Base-by-base conservation (phyloP, 2,888 invertebrate genomes). In the Bimastos eiseni region DNA sequence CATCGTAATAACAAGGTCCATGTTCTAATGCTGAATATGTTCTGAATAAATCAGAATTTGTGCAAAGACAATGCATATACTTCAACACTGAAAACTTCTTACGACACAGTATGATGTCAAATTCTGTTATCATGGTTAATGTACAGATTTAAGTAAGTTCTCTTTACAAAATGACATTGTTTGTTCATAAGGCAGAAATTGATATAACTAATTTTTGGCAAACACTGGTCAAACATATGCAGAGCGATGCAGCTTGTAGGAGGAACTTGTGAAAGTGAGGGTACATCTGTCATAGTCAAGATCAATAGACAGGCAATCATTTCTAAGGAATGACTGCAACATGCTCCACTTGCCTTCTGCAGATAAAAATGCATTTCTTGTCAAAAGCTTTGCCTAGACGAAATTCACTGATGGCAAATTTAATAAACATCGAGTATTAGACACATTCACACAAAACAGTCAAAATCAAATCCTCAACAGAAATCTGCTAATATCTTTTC, bases 331-430 rank as follows among this genome's bases (percentile, higher is more conserved):
- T n/a, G n/a, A 6, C n/a, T 70, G 70, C 30, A 70, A 24, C 30
- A 70, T 70, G 70, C n/a, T 70, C 70, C 70, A 70, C n/a, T n/a
- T 70, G 70, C n/a, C n/a, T n/a, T 70, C 70, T 70, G n/a, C 70
- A 70, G 30, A 70, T 70, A n/a, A 3, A 70, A 70, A 8, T 6
- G 70, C 70, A n/a, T n/a, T 13, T 70, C 70, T n/a, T 70, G 70
- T 70, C 70, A 70, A n/a, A 70, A n/a, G 30, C 13, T 70, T 70
- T 70, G n/a, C 30, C 11, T 13, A 70, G 11, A 70, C 8, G n/a
- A n/a, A 70, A 70, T 70, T 70, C 70, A n/a, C n/a, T 70, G n/a
- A n/a, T 5, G 70, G 30, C n/a, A 70, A 70, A 2, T 41, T 41
- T 0, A 70, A 70, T 3, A 70, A 30, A 5, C 1, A 1, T n/a